Evolutionary conservation across 2,797 vertebrate species (phyloP), one percentile per base, ranked within the genome.

Genomic region (Capromys pilorides): DNA sequence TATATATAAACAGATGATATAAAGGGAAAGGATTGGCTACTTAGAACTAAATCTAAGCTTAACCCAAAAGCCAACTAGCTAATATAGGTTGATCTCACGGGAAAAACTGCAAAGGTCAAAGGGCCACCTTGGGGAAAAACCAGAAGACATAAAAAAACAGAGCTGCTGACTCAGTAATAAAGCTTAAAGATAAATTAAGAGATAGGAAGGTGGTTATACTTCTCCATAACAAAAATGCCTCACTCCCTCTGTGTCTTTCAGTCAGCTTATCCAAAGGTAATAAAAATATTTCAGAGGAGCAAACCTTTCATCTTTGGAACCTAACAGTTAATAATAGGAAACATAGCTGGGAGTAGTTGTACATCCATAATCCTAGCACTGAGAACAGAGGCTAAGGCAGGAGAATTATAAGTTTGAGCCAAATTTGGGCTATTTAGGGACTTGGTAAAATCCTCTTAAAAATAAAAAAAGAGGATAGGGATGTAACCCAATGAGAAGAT

Each of bases 301-400:
- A 64, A 81, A 94, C 3, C 57, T 92, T 88, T 93, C 80, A 61
- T 86, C 84, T 95, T 96, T 96, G 79, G 89, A 95, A 71, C 49
- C 28, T 89, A 61, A 54, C 22, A 62, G 59, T 26, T 64, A 88
- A 84, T 24, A 75, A 66, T 19, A 95, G 59, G 80, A 97, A 87
- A 81, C 16, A 33, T 57, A 66, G 73, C 57, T 84, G n/a, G 66
- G 21, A 54, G 49, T 54, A 21, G 31, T n/a, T 6, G 18, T 39
- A 45, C 39, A 77, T 77, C 26, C 39, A 28, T 31, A 49, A 77
- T 77, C 24, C 3, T 26, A 77, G 41, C 13, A 31, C 13, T 77
- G 11, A 77, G 41, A 77, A 26, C 49, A 39, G 21, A 73, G 36
- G 69, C 22, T 77, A 24, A 77, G 71, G 71, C 71, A 75, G 39